Evolutionary conservation across 2,888 invertebrate species (phyloP).

Genomic region (Noctua pronuba): DNA sequence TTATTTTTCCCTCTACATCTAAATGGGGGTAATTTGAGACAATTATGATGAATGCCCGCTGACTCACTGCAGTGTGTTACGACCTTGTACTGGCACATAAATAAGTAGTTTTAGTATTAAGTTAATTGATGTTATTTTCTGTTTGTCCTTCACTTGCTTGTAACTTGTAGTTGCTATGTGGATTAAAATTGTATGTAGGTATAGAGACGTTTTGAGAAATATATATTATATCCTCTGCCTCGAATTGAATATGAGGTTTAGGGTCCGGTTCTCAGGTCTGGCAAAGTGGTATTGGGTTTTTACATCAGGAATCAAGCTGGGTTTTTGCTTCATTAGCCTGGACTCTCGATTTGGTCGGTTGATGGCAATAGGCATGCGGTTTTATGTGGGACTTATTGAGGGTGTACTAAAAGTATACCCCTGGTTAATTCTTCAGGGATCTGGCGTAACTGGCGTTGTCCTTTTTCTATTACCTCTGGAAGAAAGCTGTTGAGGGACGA

Average conservation of each 20-base stretch:
- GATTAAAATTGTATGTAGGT: neutral
- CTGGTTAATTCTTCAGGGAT: neutral
- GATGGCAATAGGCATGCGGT: neutral
- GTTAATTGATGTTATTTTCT: conserved; percentile 37
- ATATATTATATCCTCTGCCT: too few species aligned
- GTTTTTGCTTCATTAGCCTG: neutral
- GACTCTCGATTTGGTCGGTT: neutral
- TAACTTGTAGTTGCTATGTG: neutral
- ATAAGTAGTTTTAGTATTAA: conserved; percentile 38
- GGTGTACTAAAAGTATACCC: neutral
- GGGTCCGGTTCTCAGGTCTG: neutral
- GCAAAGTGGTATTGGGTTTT: neutral
- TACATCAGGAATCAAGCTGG: neutral
- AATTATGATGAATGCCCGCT: conserved; percentile 55
- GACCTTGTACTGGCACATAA: conserved; percentile 37
- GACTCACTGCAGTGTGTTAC: conserved; percentile 22
- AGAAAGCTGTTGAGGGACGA: neutral
- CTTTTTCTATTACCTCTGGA: neutral
- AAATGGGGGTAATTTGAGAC: conserved; percentile 52
- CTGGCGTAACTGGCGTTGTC: neutral
- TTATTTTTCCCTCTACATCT: conserved; percentile 27
- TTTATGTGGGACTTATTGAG: neutral
- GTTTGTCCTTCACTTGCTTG: conserved; percentile 15
- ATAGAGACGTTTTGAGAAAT: neutral
- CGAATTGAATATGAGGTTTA: too few species aligned